These are phyloP conservation scores for Nautilus pompilius DNA, from an alignment of 1,140 invertebrate species.

Conservation along the genomic window DNA sequence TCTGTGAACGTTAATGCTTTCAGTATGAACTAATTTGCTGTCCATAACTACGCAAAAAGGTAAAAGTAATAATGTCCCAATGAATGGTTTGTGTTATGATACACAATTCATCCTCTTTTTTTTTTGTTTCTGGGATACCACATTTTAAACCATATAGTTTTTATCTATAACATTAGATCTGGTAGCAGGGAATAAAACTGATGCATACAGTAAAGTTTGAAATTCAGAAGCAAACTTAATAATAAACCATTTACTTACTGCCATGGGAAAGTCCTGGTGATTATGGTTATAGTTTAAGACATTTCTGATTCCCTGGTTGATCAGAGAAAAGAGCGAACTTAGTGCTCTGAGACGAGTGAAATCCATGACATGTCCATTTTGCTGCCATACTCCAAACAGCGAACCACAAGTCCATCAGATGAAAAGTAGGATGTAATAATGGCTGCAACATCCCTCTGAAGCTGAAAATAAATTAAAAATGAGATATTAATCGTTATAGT, in stretches of 20 bases:
- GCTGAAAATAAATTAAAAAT: slow-evolving; percentile 53
- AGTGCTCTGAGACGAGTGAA: slow-evolving; percentile 92
- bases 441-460: slow-evolving; percentile 84
- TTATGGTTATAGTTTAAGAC: slow-evolving; percentile 89
- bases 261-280: slow-evolving; percentile 92
- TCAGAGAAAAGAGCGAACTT: slow-evolving; percentile 94
- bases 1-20: too few relatives aligned
- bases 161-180: too few relatives aligned
- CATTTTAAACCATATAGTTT: too few relatives aligned
- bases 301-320: slow-evolving; percentile 87
- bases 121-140: too few relatives aligned
- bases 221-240: too few relatives aligned
- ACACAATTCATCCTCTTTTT: too few relatives aligned
- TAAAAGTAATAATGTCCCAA: too few relatives aligned
- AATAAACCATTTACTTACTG: slow-evolving; percentile 51
- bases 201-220: too few relatives aligned
- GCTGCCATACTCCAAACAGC: slow-evolving; percentile 85
- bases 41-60: too few relatives aligned
- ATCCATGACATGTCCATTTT: slow-evolving; percentile 97
- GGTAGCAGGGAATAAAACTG: too few relatives aligned
- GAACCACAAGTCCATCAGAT: slow-evolving; percentile 87
- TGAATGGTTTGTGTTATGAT: too few relatives aligned
- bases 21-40: too few relatives aligned
- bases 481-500: not conserved
- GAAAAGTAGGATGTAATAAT: slow-evolving; percentile 83